These are phyloP conservation scores for Rhagologus leucostigma DNA, from an alignment of 2,113 vertebrate genomes.

Conservation along the genomic window DNA sequence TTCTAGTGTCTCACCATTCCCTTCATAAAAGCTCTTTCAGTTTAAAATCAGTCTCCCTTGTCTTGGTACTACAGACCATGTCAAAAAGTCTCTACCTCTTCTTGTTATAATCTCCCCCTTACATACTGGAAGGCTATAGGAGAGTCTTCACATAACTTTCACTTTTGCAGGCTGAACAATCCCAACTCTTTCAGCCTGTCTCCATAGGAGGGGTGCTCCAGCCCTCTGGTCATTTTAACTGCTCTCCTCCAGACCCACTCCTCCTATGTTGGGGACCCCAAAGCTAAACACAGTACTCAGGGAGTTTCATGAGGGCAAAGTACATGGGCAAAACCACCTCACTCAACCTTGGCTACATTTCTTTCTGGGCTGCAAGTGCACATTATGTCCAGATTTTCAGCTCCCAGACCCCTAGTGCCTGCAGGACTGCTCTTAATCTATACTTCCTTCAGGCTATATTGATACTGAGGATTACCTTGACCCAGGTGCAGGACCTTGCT, in stretches of 20 bases:
- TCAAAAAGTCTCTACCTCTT: not conserved
- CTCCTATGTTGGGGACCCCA: not conserved
- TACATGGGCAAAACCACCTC: not conserved
- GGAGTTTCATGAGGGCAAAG: rapidly evolving
- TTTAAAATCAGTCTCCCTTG: not conserved
- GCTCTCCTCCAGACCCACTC: not conserved
- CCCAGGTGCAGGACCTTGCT: not conserved
- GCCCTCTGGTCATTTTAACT: not conserved
- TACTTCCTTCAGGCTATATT: not conserved
- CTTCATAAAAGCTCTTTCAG: not conserved
- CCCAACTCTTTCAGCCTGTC: not conserved
- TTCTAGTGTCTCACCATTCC: not conserved
- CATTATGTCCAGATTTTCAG: not conserved
- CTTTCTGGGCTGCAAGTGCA: not conserved
- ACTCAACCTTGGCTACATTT: not conserved
- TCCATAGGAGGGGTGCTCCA: not conserved
- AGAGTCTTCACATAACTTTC: not conserved
- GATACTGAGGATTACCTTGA: not conserved
- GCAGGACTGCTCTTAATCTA: not conserved
- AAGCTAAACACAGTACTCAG: not conserved
- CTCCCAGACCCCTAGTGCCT: not conserved
- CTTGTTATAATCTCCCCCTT: not conserved
- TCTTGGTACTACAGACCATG: not conserved
- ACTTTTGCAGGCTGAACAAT: not conserved
- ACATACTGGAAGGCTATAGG: not conserved